A percentile compares a stretch with the other conserved stretches of the same genome.
These are phyloP conservation scores for Ptilorrhoa leucosticta DNA, from an alignment of 2,113 vertebrate species.

Conservation along the genomic window DNA sequence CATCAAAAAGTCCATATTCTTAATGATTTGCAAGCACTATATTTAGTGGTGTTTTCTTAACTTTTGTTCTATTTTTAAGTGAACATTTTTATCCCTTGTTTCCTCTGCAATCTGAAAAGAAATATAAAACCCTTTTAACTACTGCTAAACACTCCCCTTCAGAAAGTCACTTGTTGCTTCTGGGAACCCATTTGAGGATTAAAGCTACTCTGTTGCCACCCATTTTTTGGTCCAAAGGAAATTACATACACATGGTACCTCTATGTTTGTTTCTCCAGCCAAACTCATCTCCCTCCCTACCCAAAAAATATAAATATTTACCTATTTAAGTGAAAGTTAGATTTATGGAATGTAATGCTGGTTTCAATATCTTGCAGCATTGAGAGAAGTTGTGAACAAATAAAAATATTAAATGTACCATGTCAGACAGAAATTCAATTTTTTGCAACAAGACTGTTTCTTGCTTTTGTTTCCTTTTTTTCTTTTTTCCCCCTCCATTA, in stretches of 20 bases:
- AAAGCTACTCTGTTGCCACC: background rate
- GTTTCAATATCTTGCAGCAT: background rate
- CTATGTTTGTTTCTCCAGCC: background rate
- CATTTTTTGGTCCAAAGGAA: background rate
- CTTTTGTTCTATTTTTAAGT: background rate
- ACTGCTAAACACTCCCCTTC: background rate
- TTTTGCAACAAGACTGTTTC: background rate
- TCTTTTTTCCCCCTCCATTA: accelerated
- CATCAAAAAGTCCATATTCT: background rate
- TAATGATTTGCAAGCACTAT: background rate
- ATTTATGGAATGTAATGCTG: background rate
- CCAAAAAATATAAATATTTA: background rate
- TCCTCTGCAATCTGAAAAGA: background rate
- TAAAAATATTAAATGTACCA: background rate
- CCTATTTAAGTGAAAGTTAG: background rate
- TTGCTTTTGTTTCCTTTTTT: background rate
- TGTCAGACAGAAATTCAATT: background rate
- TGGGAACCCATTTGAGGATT: background rate
- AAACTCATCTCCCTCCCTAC: background rate
- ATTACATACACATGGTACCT: background rate
- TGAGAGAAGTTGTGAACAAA: background rate
- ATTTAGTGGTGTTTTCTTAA: background rate
- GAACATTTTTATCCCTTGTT: background rate
- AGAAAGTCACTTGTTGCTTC: background rate
- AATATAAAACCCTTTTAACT: background rate